Evolutionary conservation across 2,797 vertebrate genomes (phyloP), one percentile per base, ranked within the genome.

Genomic region (Adrianichthys oophorus): DNA sequence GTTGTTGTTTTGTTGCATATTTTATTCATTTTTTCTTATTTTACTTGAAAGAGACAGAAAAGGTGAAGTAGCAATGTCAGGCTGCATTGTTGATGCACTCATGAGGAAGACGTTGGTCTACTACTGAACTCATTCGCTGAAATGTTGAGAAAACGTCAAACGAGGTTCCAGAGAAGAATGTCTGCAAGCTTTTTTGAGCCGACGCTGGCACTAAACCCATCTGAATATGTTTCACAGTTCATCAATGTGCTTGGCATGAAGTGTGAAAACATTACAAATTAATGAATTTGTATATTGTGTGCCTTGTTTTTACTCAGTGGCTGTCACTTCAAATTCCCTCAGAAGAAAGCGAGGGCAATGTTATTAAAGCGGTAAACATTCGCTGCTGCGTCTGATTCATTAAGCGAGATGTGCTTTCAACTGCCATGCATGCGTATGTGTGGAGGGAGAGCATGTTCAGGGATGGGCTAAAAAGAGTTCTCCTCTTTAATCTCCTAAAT

Each of bases 401-500:
- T 81, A 72, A 69, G 70, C 57, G 56, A 65, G 73, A 55, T 56
- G 65, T 55, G 74, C 83, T 83, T 86, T 87, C 76, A 87, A 87
- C 76, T 84, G 63, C 21, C 37, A 14, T 40, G 56, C 63, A 45
- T 43, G 55, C 40, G 54, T 41, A 48, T 56, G 23, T 52, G 55
- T 5, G 45, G 37, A 44, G 44, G 48, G 37, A 21, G 21, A 52
- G 37, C 52, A 26, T 71, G 60, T 69, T 72, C 6, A 13, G 64
- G 68, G 61, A 14, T 43, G 70, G 63, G 58, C 54, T 62, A 44
- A 23, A 61, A 23, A 65, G 13, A 51, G 21, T 58, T 53, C 74
- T 68, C 65, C 48, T 45, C 82, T 85, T 86, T 85, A 85, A 87
- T 87, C 83, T 82, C 60, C 48, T 72, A 79, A 86, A 86, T 86